Conservation (phyloP, 2,888 invertebrate genomes). For the Trilocha varians region DNA sequence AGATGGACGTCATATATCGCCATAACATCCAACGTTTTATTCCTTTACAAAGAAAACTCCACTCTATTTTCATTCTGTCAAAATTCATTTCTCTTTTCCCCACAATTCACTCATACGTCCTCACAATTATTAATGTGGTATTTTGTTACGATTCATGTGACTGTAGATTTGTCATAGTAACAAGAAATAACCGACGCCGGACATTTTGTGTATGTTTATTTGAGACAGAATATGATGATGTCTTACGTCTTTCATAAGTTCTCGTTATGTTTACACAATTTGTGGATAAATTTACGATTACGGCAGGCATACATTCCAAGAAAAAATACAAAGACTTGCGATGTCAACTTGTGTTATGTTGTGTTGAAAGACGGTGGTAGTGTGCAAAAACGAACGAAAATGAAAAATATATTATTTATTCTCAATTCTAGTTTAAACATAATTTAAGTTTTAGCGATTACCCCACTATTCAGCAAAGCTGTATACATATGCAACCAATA, state of each 20-base stretch:
- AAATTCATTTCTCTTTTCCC: background rate
- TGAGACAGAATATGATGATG: background rate
- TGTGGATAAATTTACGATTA: background rate
- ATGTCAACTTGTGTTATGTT: no score
- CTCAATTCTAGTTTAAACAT: no score
- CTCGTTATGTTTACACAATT: background rate
- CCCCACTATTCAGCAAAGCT: no score
- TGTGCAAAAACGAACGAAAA: no score
- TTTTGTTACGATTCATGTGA: background rate
- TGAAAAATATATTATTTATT: no score
- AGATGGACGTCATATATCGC: background rate
- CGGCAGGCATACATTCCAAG: no score
- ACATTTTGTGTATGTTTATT: background rate
- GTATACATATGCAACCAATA: no score
- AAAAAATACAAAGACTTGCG: background rate
- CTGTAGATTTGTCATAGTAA: background rate
- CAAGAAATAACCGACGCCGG: background rate
- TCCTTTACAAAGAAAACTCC: background rate
- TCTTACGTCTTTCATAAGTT: background rate
- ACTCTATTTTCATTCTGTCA: background rate
- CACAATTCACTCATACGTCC: background rate
- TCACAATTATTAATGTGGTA: background rate
- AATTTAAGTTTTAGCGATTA: no score
- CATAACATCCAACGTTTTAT: background rate
- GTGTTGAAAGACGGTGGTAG: no score